phyloP scores from a whole-genome alignment of 2,113 vertebrate species.

The Amia ocellicauda region DNA sequence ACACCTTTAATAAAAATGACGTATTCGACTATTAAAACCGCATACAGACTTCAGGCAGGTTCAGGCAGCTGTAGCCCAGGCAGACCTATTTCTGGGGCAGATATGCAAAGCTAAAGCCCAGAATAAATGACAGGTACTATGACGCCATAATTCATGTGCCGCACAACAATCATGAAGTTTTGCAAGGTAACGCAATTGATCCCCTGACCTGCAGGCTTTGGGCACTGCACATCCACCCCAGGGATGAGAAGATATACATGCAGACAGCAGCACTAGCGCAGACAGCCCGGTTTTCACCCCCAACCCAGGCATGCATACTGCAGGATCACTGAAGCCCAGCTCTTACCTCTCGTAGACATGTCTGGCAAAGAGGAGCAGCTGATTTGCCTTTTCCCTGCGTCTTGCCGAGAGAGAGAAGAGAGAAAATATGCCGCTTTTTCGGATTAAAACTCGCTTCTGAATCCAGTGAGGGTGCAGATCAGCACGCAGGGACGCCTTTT shows the following conservation, averaged over 20 bases:
- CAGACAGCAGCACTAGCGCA: neutral
- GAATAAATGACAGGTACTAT: neutral
- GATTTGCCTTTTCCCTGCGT: neutral
- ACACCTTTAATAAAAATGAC: too few relatives aligned
- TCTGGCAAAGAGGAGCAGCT: slow-evolving; percentile 13
- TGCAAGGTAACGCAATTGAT: neutral
- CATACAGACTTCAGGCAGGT: too few relatives aligned
- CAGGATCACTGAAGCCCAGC: slow-evolving; percentile 9
- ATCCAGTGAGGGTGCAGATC: slow-evolving; percentile 2
- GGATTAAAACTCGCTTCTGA: neutral
- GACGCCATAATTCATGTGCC: neutral
- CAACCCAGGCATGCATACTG: neutral
- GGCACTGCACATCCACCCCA: neutral
- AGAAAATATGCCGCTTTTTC: neutral
- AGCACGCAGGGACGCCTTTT: neutral
- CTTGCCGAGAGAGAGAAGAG: too few relatives aligned
- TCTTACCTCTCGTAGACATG: slow-evolving; percentile 70
- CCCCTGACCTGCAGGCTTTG: neutral
- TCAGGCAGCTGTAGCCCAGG: too few relatives aligned
- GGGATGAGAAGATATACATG: neutral
- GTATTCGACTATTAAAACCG: too few relatives aligned
- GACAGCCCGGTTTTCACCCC: too few relatives aligned
- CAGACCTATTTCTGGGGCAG: too few relatives aligned
- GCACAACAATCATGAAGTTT: neutral
- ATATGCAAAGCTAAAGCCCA: neutral